Percentiles rank a stretch among this genome's conserved stretches.
phyloP scores from a whole-genome alignment of 2,113 vertebrate genomes.

The Oenanthe oenanthe region DNA sequence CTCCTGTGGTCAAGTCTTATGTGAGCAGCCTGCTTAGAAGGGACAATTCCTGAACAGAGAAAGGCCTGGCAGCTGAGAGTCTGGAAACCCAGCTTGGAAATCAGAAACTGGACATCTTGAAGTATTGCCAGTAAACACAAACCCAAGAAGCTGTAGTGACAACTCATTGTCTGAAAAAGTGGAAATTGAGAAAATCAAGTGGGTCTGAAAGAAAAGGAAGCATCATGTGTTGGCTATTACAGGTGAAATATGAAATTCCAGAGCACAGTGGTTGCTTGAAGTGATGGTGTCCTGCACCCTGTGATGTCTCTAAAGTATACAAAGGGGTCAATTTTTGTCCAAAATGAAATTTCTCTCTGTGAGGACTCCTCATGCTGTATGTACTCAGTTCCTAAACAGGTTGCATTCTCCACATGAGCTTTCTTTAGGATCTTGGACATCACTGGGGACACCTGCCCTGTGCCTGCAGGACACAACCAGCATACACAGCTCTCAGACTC shows the following conservation, averaged over 20 bases:
- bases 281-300: neutral
- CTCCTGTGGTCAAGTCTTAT: neutral
- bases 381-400: neutral
- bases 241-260: neutral
- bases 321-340: neutral
- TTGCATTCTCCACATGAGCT: neutral
- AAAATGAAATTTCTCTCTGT: neutral
- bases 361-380: neutral
- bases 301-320: neutral
- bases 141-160: neutral
- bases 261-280: neutral
- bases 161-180: neutral
- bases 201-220: neutral
- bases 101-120: neutral
- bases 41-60: neutral
- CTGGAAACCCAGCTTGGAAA: neutral
- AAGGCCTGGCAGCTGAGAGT: neutral
- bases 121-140: neutral
- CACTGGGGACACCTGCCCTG: neutral
- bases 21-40: neutral
- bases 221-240: neutral
- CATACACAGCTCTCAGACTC: neutral
- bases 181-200: neutral
- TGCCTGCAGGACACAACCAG: neutral
- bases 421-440: neutral